phyloP scores from a whole-genome alignment of 35 echinoderm and acorn worm genomes.

The Ophiothrix spiculata region DNA sequence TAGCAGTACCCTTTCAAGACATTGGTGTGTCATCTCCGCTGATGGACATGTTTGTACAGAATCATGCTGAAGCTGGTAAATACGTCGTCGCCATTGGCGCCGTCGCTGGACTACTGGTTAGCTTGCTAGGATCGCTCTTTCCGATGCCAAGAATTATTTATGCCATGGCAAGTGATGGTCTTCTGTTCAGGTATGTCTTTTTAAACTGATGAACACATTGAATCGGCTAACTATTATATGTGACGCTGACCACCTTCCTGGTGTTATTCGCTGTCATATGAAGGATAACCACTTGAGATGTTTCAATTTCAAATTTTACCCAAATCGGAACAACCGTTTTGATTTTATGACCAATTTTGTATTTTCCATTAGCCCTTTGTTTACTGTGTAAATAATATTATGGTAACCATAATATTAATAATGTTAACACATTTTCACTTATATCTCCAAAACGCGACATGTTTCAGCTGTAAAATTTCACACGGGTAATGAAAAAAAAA shows the following conservation, averaged over 20 bases:
- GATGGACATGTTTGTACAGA: conserved; percentile 97
- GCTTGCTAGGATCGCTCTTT: conserved; percentile 88
- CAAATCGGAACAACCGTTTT: background rate
- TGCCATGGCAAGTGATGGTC: conserved; percentile 87
- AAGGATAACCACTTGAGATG: background rate
- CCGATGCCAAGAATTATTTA: conserved; percentile 95
- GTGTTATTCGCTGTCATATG: background rate
- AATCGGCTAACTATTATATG: background rate
- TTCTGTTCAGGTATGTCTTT: conserved; percentile 97
- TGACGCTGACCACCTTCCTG: background rate
- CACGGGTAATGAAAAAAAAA: too few relatives aligned
- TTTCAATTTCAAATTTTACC: background rate
- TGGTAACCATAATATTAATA: too few relatives aligned
- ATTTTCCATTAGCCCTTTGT: too few relatives aligned
- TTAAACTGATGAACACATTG: background rate
- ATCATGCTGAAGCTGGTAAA: conserved; percentile 72
- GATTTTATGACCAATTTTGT: background rate
- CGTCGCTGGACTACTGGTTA: conserved; percentile 76
- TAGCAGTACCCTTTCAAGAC: conserved; percentile 74
- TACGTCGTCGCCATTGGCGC: conserved; percentile 81
- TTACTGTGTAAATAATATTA: too few relatives aligned
- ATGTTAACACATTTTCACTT: too few relatives aligned
- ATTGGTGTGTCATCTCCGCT: conserved; percentile 73
- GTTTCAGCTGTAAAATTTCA: too few relatives aligned
- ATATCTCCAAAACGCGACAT: too few relatives aligned